Evolutionary conservation across 2,797 vertebrate genomes (phyloP).

Genomic region (Cirrhinus molitorella): DNA sequence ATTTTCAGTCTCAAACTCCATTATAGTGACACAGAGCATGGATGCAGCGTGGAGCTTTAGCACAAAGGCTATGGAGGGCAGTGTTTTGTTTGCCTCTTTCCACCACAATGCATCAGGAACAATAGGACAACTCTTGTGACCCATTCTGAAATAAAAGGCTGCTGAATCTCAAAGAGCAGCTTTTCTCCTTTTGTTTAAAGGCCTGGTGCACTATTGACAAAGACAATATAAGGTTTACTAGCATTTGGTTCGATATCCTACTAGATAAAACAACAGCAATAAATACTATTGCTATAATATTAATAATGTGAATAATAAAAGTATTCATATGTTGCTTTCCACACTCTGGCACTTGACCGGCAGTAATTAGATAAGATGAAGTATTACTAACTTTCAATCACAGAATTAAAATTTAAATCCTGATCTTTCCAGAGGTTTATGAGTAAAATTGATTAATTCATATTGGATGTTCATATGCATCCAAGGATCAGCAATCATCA

Average conservation of each 20-base stretch:
- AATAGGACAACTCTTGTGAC: constrained; percentile 77
- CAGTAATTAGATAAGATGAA: not conserved
- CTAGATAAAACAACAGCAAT: constrained; percentile 1
- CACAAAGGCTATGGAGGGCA: constrained; percentile 76
- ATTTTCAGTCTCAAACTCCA: constrained; percentile 65
- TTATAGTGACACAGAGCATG: constrained; percentile 73
- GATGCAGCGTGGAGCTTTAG: constrained; percentile 71
- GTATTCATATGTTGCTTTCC: not conserved
- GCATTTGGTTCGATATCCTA: constrained; percentile 22
- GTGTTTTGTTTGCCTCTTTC: constrained; percentile 79
- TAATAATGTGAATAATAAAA: not conserved
- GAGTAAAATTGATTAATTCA: not conserved
- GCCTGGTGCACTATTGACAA: constrained; percentile 42
- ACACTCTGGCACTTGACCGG: not conserved
- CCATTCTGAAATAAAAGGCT: constrained; percentile 60
- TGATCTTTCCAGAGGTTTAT: not conserved
- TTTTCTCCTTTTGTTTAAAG: constrained; percentile 56
- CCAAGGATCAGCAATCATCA: too few species aligned
- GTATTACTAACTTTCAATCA: not conserved
- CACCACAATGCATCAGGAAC: constrained; percentile 79
- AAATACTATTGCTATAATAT: not conserved
- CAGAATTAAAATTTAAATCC: not conserved
- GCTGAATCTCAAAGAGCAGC: constrained; percentile 44
- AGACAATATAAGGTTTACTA: constrained; percentile 46
- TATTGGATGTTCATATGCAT: not conserved